Conservation (phyloP, 2,113 vertebrate genomes). For the Pseudolaguvia tuberculata region DNA sequence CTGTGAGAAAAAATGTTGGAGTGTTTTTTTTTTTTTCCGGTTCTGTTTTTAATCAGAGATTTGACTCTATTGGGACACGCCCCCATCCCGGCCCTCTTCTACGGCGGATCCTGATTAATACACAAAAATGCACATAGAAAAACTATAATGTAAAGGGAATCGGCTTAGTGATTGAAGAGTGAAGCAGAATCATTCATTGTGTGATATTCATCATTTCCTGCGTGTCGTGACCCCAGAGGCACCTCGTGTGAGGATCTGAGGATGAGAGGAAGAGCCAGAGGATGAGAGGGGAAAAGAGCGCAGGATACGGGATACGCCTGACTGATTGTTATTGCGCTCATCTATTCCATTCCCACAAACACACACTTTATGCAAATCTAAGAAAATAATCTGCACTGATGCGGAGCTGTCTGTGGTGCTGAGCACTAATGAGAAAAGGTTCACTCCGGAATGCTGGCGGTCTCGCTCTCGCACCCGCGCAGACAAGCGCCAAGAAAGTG, state of each 20-base stretch:
- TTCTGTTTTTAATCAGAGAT: neutral
- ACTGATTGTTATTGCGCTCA: constrained; percentile 68
- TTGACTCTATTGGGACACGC: neutral
- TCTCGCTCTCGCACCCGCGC: constrained; percentile 33
- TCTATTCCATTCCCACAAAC: constrained; percentile 64
- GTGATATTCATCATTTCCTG: constrained; percentile 36
- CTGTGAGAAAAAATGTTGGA: neutral
- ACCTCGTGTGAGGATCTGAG: constrained; percentile 60
- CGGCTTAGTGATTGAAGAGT: neutral
- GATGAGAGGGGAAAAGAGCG: neutral
- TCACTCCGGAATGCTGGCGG: constrained; percentile 71
- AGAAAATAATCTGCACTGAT: constrained; percentile 64
- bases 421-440: constrained; percentile 69
- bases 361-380: constrained; percentile 77
- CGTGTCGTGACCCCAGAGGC: constrained; percentile 58
- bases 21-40: neutral
- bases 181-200: constrained; percentile 34
- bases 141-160: constrained; percentile 16
- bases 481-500: constrained; percentile 63
- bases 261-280: neutral
- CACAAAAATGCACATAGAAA: constrained; percentile 35
- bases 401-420: constrained; percentile 66
- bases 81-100: neutral
- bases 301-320: constrained; percentile 36
- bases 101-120: constrained; percentile 12